Conservation (phyloP, 64 coral and sea anemone genomes). For the Dendrophyllia cribrosa region DNA sequence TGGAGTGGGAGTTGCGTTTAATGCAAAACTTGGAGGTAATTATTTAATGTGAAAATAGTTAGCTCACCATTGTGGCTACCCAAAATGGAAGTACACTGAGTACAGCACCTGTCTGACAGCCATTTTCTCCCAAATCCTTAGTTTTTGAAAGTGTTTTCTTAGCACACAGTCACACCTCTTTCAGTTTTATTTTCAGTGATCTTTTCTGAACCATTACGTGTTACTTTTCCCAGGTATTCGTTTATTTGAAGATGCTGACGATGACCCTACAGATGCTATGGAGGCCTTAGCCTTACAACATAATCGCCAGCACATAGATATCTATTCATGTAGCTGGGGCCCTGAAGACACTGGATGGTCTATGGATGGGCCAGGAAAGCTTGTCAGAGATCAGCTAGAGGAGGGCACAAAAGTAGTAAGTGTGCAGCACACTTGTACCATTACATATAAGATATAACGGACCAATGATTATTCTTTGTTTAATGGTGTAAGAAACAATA, state of each 20-base stretch:
- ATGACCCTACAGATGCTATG: slow-evolving; percentile 57
- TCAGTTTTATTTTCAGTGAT: no score
- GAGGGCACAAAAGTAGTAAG: slow-evolving; percentile 43
- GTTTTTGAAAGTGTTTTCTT: no score
- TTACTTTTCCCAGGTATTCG: slow-evolving; percentile 39
- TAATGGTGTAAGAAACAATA: no score
- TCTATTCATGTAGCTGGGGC: slow-evolving; percentile 74
- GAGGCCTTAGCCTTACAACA: slow-evolving; percentile 44
- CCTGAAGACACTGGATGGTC: slow-evolving; percentile 37
- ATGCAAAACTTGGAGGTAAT: slow-evolving; percentile 60
- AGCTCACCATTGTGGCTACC: no score
- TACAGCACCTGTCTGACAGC: no score
- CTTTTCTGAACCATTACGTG: no score
- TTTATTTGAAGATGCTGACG: slow-evolving; percentile 10
- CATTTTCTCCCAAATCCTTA: no score
- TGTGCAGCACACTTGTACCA: no score
- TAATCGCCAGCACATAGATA: slow-evolving; percentile 26
- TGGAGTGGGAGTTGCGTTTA: slow-evolving; percentile 60
- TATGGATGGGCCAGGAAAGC: slow-evolving; percentile 19
- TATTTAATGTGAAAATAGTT: background rate
- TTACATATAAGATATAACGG: no score
- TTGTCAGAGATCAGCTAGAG: slow-evolving; percentile 1
- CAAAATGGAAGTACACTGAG: no score
- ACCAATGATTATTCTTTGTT: no score
- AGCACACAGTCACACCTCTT: no score